Percentiles rank a stretch among this genome's conserved stretches.
Evolutionary conservation across 2,797 vertebrate species (phyloP).

Genomic region (Eulemur albifrons): DNA sequence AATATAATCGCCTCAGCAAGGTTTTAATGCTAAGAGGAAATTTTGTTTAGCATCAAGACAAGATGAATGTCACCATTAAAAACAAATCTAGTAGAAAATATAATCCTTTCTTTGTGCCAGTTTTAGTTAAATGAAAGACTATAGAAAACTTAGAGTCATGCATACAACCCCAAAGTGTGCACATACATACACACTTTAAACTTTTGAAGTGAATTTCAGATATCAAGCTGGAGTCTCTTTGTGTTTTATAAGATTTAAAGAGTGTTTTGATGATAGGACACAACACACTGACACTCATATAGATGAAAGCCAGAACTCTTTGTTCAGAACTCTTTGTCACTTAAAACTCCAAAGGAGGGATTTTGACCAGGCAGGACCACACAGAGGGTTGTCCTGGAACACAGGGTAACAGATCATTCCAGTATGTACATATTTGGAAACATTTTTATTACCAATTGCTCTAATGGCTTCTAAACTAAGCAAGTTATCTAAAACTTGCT

Average conservation of each 20-base stretch:
- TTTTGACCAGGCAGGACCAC: background rate
- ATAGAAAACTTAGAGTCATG: background rate
- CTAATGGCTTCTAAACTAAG: background rate
- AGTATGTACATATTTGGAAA: background rate
- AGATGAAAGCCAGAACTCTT: background rate
- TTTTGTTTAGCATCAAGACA: background rate
- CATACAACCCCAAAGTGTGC: background rate
- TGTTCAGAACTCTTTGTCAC: background rate
- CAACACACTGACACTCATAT: background rate
- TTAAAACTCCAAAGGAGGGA: background rate
- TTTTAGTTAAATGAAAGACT: background rate
- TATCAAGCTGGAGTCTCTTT: background rate
- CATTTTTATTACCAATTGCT: background rate
- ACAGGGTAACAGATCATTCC: background rate
- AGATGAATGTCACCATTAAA: background rate
- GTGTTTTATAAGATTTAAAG: background rate
- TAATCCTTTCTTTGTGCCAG: background rate
- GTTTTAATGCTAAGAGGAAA: background rate
- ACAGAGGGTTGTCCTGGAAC: background rate
- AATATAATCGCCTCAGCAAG: background rate
- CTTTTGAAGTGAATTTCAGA: background rate
- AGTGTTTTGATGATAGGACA: background rate
- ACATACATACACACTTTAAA: background rate
- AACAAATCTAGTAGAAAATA: background rate
- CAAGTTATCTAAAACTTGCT: conserved; percentile 9